Evolutionary conservation across 2,888 invertebrate species (phyloP).

Genomic region (Lepidocyrtoides sp.): DNA sequence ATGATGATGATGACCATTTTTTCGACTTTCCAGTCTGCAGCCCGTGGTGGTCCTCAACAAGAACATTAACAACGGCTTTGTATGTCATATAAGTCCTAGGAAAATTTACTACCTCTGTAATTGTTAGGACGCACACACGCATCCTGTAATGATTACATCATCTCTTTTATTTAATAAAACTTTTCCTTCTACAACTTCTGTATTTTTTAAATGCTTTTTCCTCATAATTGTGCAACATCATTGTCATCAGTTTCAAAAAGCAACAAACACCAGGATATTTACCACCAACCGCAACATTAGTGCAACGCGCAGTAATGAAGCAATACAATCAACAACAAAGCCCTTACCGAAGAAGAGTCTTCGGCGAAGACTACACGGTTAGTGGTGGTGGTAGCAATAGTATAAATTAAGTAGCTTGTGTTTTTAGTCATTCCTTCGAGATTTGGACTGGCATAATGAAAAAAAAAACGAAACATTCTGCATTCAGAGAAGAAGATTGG

Average conservation of each 20-base stretch:
- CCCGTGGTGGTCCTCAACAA: neutral
- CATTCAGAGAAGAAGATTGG: neutral
- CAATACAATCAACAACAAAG: neutral
- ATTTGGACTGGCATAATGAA: neutral
- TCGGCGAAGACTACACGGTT: no score
- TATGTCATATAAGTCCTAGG: neutral
- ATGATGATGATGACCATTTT: no score
- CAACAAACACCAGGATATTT: neutral
- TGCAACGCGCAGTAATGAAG: constrained; percentile 20
- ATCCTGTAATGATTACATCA: neutral
- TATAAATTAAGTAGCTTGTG: neutral
- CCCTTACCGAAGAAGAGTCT: neutral
- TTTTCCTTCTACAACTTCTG: neutral
- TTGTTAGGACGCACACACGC: constrained; percentile 26
- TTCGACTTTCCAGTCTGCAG: neutral
- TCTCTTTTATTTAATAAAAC: constrained; percentile 31
- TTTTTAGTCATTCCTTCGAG: constrained; percentile 12
- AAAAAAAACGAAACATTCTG: neutral
- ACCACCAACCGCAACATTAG: neutral
- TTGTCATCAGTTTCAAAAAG: neutral
- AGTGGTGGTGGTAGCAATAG: neutral
- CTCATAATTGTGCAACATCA: constrained; percentile 8
- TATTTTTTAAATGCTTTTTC: neutral
- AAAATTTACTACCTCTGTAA: constrained; percentile 21
- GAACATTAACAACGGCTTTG: neutral